A percentile compares a stretch with the other conserved stretches of the same genome.
Evolutionary conservation across 1,140 invertebrate species (phyloP).

Genomic region (Hyles vespertilio): DNA sequence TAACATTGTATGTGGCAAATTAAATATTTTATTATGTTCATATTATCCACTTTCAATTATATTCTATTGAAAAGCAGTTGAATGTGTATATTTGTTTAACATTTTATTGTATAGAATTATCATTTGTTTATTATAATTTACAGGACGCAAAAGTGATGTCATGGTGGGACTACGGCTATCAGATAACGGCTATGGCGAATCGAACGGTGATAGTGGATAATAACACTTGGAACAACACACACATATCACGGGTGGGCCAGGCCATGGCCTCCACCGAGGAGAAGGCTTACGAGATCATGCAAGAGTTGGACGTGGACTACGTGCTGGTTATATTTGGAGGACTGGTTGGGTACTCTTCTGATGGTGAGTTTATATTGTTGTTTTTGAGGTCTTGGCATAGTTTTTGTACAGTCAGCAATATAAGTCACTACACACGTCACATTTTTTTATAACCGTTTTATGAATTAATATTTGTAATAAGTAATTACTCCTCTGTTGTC

Average conservation of each 20-base stretch:
- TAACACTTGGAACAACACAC: slow-evolving; percentile 99
- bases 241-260: slow-evolving; percentile 97
- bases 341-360: slow-evolving; percentile 97
- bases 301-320: slow-evolving; percentile 97
- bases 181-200: slow-evolving; percentile 99
- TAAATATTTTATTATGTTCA: too few species aligned
- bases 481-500: too few species aligned
- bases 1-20: too few species aligned
- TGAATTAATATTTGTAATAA: too few species aligned
- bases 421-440: too few species aligned
- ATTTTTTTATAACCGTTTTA: too few species aligned
- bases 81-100: too few species aligned
- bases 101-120: too few species aligned
- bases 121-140: too few species aligned
- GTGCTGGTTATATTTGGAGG: slow-evolving; percentile 99
- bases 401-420: not conserved
- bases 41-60: too few species aligned
- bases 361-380: slow-evolving; percentile 80
- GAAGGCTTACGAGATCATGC: slow-evolving; percentile 98
- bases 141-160: slow-evolving; percentile 98
- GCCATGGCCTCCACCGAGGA: slow-evolving; percentile 98
- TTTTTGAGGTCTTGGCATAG: too few species aligned
- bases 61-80: too few species aligned
- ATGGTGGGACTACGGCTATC: slow-evolving; percentile 99
- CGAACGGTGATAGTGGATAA: slow-evolving; percentile 99